These are phyloP conservation scores for Pachyseris speciosa DNA, from an alignment of 64 coral and sea anemone species.

Conservation along the genomic window DNA sequence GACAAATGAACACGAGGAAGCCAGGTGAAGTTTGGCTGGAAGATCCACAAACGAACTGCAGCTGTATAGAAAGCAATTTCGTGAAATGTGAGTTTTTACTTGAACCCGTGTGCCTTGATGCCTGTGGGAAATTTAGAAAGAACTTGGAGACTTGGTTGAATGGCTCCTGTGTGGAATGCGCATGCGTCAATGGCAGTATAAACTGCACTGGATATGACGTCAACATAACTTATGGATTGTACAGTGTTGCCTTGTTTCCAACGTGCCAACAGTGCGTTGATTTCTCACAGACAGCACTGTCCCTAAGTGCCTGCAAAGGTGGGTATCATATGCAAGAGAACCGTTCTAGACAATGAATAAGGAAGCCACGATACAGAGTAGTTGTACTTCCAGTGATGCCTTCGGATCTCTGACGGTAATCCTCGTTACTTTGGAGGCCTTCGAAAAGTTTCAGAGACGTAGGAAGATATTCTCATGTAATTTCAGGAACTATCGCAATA, in stretches of 20 bases:
- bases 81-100: not conserved
- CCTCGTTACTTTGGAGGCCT: too few relatives aligned
- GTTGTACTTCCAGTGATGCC: too few relatives aligned
- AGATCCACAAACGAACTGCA: not conserved
- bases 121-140: not conserved
- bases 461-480: too few relatives aligned
- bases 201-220: not conserved
- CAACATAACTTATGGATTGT: slow-evolving; percentile 1
- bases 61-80: not conserved
- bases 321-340: too few relatives aligned
- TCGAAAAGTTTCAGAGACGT: too few relatives aligned
- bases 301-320: slow-evolving; percentile 1
- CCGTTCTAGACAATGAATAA: too few relatives aligned
- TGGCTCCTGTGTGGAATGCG: not conserved
- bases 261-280: not conserved
- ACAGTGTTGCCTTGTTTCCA: not conserved
- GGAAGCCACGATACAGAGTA: too few relatives aligned
- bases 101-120: not conserved
- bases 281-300: too few relatives aligned
- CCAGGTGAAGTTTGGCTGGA: not conserved
- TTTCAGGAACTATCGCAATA: too few relatives aligned
- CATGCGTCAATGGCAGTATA: not conserved
- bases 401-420: too few relatives aligned
- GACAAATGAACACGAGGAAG: not conserved
- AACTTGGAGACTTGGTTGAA: not conserved